Evolutionary conservation across 2,113 vertebrate genomes (phyloP).

Genomic region (Accipiter cooperii): DNA sequence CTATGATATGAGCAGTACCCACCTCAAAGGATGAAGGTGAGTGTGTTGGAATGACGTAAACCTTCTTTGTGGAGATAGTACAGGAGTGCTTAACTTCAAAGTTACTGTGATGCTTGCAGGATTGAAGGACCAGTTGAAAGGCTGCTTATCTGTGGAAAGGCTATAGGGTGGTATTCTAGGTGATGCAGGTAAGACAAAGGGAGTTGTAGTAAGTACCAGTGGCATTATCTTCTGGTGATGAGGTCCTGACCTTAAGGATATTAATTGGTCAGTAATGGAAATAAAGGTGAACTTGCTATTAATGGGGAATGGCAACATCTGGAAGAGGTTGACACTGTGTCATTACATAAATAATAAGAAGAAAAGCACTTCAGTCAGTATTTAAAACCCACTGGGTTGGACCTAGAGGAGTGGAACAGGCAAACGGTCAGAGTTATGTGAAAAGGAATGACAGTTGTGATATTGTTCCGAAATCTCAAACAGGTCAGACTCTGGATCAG

Average conservation of each 20-base stretch:
- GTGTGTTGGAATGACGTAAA: not conserved
- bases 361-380: accelerated
- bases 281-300: not conserved
- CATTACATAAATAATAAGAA: not conserved
- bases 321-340: not conserved
- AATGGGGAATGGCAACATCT: not conserved
- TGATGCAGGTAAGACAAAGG: not conserved
- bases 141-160: not conserved
- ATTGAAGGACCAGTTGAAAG: not conserved
- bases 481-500: not conserved
- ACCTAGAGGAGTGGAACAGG: not conserved
- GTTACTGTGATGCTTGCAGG: accelerated
- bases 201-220: not conserved
- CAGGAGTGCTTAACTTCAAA: not conserved
- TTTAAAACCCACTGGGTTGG: not conserved
- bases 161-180: not conserved
- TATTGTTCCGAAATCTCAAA: not conserved
- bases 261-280: not conserved
- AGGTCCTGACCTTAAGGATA: not conserved
- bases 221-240: not conserved
- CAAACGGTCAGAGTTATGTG: not conserved
- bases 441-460: not conserved
- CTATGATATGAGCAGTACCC: not conserved
- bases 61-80: not conserved
- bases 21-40: not conserved